phyloP scores from a whole-genome alignment of 1,140 invertebrate species.

The Tribolium castaneum region DNA sequence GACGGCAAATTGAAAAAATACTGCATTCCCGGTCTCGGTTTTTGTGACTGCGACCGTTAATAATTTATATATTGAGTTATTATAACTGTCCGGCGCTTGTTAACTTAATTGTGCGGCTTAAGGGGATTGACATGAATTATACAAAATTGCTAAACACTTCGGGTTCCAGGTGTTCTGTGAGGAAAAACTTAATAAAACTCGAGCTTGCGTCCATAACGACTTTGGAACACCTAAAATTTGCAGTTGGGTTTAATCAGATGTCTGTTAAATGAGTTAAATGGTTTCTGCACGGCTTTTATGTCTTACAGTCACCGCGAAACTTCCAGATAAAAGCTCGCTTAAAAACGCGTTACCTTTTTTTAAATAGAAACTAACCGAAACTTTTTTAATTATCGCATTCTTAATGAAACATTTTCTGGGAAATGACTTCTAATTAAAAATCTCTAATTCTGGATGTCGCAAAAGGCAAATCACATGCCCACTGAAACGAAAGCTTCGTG shows the following conservation, averaged over 20 bases:
- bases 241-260: constrained; percentile 45
- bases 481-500: constrained; percentile 5
- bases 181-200: constrained; percentile 47
- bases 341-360: constrained; percentile 38
- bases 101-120: constrained; percentile 12
- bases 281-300: constrained; percentile 35
- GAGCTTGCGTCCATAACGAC: constrained; percentile 12
- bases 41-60: neutral
- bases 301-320: constrained; percentile 5
- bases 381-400: constrained; percentile 46
- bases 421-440: constrained; percentile 43
- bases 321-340: constrained; percentile 37
- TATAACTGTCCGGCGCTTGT: constrained; percentile 14
- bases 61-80: constrained; percentile 16
- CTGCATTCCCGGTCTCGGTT: neutral
- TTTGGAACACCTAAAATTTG: constrained; percentile 39
- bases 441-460: constrained; percentile 42
- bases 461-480: constrained; percentile 29
- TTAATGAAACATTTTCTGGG: constrained; percentile 42
- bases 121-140: constrained; percentile 29
- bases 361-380: constrained; percentile 27
- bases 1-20: constrained; percentile 22
- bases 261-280: constrained; percentile 45
- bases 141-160: constrained; percentile 27
- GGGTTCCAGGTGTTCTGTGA: constrained; percentile 42